phyloP scores from a whole-genome alignment of 1,140 invertebrate species.

The Temnothorax curvispinosus region DNA sequence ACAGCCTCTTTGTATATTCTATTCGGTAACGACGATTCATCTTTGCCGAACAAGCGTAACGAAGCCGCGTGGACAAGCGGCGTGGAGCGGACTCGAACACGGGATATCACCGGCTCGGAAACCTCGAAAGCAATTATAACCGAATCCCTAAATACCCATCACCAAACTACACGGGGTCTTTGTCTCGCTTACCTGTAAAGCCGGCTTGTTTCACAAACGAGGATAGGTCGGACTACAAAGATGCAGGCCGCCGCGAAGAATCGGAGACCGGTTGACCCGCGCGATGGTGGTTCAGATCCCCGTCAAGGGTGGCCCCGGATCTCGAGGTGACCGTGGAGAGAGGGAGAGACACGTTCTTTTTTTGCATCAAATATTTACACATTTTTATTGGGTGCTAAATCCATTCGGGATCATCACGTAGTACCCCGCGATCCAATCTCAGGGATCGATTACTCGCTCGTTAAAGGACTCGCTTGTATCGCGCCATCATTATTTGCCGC shows the following conservation, averaged over 20 bases:
- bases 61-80: constrained; percentile 56
- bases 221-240: constrained; percentile 81
- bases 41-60: constrained; percentile 59
- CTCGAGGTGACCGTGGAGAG: not conserved
- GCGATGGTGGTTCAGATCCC: constrained; percentile 24
- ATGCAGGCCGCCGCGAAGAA: constrained; percentile 68
- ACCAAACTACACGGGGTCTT: constrained; percentile 73
- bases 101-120: constrained; percentile 69
- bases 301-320: constrained; percentile 18
- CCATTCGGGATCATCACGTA: constrained; percentile 68
- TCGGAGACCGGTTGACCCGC: constrained; percentile 61
- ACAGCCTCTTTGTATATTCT: constrained; percentile 10
- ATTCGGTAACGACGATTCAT: constrained; percentile 41
- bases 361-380: constrained; percentile 82
- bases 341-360: constrained; percentile 56
- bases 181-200: constrained; percentile 80
- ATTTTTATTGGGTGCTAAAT: constrained; percentile 83
- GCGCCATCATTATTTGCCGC: not conserved
- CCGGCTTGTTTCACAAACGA: constrained; percentile 84
- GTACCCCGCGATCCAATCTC: constrained; percentile 53
- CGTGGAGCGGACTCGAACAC: constrained; percentile 31
- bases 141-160: constrained; percentile 76
- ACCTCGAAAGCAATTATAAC: constrained; percentile 84
- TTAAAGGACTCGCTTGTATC: not conserved
- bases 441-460: constrained; percentile 17